These are phyloP conservation scores for Alaudala cheleensis DNA, from an alignment of 2,113 vertebrate genomes.

Conservation along the genomic window DNA sequence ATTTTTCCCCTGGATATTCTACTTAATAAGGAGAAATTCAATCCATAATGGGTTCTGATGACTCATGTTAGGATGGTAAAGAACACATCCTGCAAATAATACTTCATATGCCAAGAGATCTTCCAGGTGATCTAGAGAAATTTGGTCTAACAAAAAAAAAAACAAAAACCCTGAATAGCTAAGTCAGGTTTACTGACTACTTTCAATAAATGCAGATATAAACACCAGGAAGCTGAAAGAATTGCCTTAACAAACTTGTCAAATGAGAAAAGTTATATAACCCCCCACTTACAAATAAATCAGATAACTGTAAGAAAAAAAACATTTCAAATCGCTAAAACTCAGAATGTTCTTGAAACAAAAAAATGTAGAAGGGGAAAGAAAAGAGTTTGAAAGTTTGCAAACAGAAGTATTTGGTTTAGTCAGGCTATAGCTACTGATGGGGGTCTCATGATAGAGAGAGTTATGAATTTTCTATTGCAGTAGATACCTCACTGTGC, in stretches of 20 bases:
- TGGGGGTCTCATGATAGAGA: fast-evolving
- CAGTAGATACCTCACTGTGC: no score
- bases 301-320: neutral
- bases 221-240: neutral
- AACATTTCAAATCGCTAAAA: neutral
- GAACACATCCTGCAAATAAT: neutral
- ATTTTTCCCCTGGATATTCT: neutral
- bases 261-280: neutral
- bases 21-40: neutral
- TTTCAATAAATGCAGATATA: neutral
- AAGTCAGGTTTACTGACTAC: neutral
- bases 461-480: neutral
- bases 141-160: no score
- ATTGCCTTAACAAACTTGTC: neutral
- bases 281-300: neutral
- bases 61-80: neutral
- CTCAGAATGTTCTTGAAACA: neutral
- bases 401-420: neutral
- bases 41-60: neutral
- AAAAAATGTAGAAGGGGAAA: neutral
- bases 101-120: neutral
- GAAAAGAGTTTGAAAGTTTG: neutral
- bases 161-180: neutral
- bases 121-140: neutral
- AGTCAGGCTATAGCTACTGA: no score